Evolutionary conservation across 2,888 invertebrate genomes (phyloP).

Genomic region (Caenorhabditis macrosperma): DNA sequence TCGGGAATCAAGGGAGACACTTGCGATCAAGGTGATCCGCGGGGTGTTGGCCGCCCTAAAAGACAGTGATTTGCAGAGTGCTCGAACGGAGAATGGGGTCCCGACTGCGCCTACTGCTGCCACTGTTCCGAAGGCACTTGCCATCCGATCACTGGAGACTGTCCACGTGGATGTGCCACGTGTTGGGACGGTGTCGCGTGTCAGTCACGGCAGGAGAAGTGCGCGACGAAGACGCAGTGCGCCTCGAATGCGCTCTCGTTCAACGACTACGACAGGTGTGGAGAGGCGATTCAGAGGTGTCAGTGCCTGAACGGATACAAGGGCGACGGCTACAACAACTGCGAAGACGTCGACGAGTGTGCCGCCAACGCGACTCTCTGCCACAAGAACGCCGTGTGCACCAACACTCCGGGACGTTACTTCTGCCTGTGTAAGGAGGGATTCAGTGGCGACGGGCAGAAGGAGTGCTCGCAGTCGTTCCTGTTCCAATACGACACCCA

Average conservation of each 20-base stretch:
- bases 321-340: conserved; percentile 76
- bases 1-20: conserved; percentile 80
- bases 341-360: conserved; percentile 78
- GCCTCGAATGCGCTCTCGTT: conserved; percentile 79
- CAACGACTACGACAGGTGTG: conserved; percentile 76
- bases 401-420: conserved; percentile 79
- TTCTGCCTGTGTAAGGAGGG: conserved; percentile 79
- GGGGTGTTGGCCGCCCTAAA: neutral
- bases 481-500: conserved; percentile 73
- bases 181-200: conserved; percentile 78
- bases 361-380: conserved; percentile 67
- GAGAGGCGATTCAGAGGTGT: conserved; percentile 77
- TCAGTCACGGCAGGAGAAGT: conserved; percentile 68
- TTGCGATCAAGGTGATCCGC: conserved; percentile 76
- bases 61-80: conserved; percentile 69
- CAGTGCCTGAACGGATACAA: conserved; percentile 78
- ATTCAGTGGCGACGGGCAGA: conserved; percentile 76
- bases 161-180: conserved; percentile 71
- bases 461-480: conserved; percentile 73
- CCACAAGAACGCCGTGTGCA: conserved; percentile 76
- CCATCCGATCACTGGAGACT: conserved; percentile 76
- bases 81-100: conserved; percentile 78
- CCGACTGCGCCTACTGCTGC: conserved; percentile 79
- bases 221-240: conserved; percentile 67
- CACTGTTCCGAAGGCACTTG: conserved; percentile 78